Conservation (phyloP, 2,113 vertebrate species). For the Gila orcuttii region DNA sequence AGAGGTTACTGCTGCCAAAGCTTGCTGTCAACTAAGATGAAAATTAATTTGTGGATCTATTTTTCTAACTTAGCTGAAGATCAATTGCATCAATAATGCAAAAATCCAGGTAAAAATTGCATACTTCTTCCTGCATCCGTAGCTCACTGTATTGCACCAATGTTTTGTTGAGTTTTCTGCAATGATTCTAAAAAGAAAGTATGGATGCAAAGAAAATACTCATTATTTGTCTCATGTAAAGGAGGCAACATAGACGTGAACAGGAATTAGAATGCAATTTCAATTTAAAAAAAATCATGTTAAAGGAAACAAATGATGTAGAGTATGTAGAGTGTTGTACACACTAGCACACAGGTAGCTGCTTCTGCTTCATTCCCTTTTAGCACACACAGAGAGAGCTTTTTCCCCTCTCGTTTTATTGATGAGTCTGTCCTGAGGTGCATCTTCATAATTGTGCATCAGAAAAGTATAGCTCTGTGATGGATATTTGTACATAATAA, state of each 20-base stretch:
- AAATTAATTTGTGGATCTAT: neutral
- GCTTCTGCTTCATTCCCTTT: neutral
- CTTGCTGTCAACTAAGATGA: neutral
- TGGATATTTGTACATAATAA: conserved; percentile 76
- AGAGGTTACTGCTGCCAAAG: neutral
- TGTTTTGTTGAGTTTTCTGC: neutral
- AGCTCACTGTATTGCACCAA: neutral
- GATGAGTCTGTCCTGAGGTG: conserved; percentile 70
- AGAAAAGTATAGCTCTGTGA: conserved; percentile 72
- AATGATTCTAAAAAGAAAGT: neutral
- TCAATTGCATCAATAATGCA: neutral
- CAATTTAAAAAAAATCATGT: conserved; percentile 1
- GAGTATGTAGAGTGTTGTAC: conserved; percentile 10
- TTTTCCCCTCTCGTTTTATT: conserved; percentile 62
- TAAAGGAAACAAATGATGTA: conserved; percentile 22
- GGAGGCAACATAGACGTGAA: neutral
- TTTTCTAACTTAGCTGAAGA: neutral
- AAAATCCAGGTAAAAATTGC: neutral
- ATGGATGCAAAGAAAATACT: neutral
- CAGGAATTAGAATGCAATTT: conserved; percentile 49
- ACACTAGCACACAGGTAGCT: conserved; percentile 12
- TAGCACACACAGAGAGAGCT: conserved; percentile 21
- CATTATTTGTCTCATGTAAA: neutral
- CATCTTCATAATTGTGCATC: conserved; percentile 77
- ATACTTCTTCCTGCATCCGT: neutral